Percentiles rank a stretch among this genome's conserved stretches.
These are phyloP conservation scores for Chelonus insularis DNA, from an alignment of 1,140 invertebrate genomes.

Conservation along the genomic window DNA sequence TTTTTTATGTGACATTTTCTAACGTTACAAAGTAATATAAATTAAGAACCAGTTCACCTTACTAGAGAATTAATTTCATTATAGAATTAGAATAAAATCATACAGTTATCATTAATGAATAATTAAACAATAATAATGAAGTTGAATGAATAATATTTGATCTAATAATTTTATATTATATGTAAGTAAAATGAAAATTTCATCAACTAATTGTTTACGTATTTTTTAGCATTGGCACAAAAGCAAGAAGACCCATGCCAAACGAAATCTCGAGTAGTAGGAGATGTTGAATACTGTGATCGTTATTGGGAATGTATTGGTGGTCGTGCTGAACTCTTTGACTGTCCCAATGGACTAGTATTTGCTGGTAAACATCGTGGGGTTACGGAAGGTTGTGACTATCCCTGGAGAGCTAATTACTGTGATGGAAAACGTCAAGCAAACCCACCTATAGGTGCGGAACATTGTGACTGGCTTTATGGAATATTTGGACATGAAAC, in stretches of 20 bases:
- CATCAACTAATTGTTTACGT: too few relatives aligned
- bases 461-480: slow-evolving; percentile 91
- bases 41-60: too few relatives aligned
- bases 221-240: slow-evolving; percentile 47
- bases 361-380: slow-evolving; percentile 86
- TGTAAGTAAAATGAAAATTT: too few relatives aligned
- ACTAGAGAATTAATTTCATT: too few relatives aligned
- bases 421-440: slow-evolving; percentile 77
- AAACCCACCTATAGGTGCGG: slow-evolving; percentile 78
- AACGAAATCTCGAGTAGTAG: slow-evolving; percentile 72
- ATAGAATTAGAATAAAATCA: too few relatives aligned
- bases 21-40: too few relatives aligned
- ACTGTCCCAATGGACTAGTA: slow-evolving; percentile 88
- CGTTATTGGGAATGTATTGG: slow-evolving; percentile 84
- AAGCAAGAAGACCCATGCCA: slow-evolving; percentile 77
- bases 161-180: too few relatives aligned
- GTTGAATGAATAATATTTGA: too few relatives aligned
- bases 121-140: too few relatives aligned
- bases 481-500: slow-evolving; percentile 93
- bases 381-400: slow-evolving; percentile 85
- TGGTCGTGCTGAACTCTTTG: slow-evolving; percentile 78
- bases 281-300: slow-evolving; percentile 81
- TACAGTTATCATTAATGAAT: too few relatives aligned
- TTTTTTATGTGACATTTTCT: too few relatives aligned
- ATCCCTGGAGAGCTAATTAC: slow-evolving; percentile 85